These are phyloP conservation scores for Istiophorus platypterus DNA, from an alignment of 2,113 vertebrate species.

Conservation along the genomic window DNA sequence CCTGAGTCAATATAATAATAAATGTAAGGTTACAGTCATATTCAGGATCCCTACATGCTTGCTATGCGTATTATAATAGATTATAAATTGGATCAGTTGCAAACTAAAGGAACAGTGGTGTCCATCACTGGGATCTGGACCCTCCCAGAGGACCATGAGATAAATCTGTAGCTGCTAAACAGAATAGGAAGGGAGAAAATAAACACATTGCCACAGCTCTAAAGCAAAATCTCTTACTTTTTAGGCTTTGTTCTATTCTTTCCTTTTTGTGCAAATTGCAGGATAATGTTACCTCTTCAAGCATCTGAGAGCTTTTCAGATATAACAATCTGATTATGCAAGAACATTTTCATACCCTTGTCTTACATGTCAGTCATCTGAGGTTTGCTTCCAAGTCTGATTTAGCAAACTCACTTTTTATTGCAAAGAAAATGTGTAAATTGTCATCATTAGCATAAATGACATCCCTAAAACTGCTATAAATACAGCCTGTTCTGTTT, in stretches of 20 bases:
- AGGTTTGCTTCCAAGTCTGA: neutral
- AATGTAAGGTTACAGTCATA: neutral
- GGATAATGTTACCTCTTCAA: no score
- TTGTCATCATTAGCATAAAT: no score
- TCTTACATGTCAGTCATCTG: neutral
- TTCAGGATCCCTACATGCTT: neutral
- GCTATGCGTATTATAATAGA: neutral
- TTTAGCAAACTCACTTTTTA: neutral
- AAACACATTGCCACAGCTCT: neutral
- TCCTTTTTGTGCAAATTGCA: neutral
- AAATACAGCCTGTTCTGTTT: no score
- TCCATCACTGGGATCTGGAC: neutral
- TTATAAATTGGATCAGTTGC: neutral
- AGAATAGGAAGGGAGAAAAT: neutral
- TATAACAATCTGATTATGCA: neutral
- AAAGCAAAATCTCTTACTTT: neutral
- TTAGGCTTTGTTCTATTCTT: neutral
- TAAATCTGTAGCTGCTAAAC: neutral
- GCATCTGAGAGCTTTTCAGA: no score
- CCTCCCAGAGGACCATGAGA: neutral
- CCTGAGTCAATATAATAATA: neutral
- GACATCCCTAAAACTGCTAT: neutral
- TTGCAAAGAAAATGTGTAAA: neutral
- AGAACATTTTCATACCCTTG: neutral
- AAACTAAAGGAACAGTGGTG: neutral